A percentile compares a stretch with the other conserved stretches of the same genome.
Conservation (phyloP, 2,113 vertebrate genomes). For the Pachyramphus minor region DNA sequence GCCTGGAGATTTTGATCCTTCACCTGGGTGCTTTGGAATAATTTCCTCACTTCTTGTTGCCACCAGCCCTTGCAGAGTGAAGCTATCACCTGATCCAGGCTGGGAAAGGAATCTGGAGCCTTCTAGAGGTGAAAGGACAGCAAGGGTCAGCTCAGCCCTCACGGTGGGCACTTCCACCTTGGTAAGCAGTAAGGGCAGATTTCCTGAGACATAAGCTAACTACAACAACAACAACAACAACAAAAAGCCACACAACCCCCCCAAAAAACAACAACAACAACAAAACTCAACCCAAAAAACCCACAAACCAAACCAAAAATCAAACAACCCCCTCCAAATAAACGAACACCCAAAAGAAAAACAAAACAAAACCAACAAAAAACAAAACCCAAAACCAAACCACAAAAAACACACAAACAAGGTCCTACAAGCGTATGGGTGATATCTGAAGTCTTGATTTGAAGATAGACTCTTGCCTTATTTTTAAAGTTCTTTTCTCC, state of each 20-base stretch:
- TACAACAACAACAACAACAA: too few species aligned
- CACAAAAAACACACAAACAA: not conserved
- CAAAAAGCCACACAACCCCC: too few species aligned
- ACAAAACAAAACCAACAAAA: too few species aligned
- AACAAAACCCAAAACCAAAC: too few species aligned
- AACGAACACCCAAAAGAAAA: too few species aligned
- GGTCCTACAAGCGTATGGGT: fast-evolving
- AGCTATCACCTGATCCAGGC: not conserved
- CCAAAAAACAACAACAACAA: too few species aligned
- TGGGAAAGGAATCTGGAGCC: not conserved
- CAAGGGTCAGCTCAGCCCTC: not conserved
- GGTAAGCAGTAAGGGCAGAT: not conserved
- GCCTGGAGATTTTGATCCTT: not conserved
- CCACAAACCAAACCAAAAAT: too few species aligned
- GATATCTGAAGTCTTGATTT: not conserved
- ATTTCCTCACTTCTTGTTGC: not conserved
- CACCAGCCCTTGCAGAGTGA: not conserved
- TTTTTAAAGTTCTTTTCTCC: not conserved
- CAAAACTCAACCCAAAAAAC: too few species aligned
- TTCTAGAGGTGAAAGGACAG: too few species aligned
- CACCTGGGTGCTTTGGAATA: not conserved
- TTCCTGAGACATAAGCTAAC: not conserved
- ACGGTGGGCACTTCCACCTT: too few species aligned
- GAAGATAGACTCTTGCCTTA: not conserved
- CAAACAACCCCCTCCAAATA: too few species aligned